Base-by-base conservation (phyloP, 2,113 vertebrate species). In the Pampusana beccarii region DNA sequence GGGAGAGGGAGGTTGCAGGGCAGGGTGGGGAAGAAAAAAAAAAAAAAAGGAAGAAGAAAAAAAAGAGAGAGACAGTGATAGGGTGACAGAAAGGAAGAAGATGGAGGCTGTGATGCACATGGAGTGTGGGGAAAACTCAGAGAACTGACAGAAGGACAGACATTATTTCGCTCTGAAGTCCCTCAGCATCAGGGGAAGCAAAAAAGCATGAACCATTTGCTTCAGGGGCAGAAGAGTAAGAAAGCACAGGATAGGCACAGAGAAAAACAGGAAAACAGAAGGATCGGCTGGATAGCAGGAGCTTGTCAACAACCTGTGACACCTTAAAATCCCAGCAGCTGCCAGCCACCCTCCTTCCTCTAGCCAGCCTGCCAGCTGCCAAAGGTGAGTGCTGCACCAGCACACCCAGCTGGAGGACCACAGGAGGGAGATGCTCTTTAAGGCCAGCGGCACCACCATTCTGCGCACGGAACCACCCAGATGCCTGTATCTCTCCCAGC, bases 21-120 rank as follows among this genome's bases (percentile, higher is more conserved):
- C 1, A 1, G 11, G 11, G 12, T 46, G 10, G 25, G 11, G 9
- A 33, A 24, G 9, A 33, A 24, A 34, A 2, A n/a, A 9, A 3
- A 19, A 67, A 36, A 16, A 7, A 40, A 34, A 65, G 34, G 21
- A 5, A 5, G 15, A 5, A 15, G 19, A 11, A 25, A 4, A 15
- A 16, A 24, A 40, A 48, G 11, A 14, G 1, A 34, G 5, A 17
- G 15, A 2, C 19, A 51, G 18, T 17, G 33, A 15, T 28, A 87
- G 16, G 8, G 65, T 58, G 16, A 79, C 17, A 5, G 24, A 50
- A 83, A 75, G 19, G 33, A 80, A 87, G 74, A 36, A 12, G 15
- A 79, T 5, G 50, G 38, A 83, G 13, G 13, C 31, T 92, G 46
- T 74, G n/a, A 84, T 5, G 2, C 36, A 85, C 25, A 71, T 21